A percentile compares a stretch with the other conserved stretches of the same genome.
These are phyloP conservation scores for Chironomus tentans DNA, from an alignment of 2,888 invertebrate species.

Conservation along the genomic window DNA sequence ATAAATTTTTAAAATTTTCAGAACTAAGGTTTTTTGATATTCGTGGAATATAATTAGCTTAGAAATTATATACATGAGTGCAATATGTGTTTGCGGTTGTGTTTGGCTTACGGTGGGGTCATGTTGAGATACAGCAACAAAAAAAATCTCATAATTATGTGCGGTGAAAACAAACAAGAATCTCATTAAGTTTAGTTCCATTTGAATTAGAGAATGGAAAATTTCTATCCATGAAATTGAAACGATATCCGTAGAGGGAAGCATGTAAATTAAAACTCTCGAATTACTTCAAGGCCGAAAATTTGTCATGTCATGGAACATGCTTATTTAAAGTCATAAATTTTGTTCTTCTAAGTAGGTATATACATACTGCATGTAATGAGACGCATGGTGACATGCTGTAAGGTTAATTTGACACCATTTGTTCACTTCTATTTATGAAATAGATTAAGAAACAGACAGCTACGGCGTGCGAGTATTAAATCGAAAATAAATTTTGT, in stretches of 20 bases:
- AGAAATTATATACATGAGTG: neutral
- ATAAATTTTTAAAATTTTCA: too few relatives aligned
- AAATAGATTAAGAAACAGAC: too few relatives aligned
- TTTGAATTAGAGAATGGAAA: neutral
- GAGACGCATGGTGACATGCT: slow-evolving; percentile 21
- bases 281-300: slow-evolving; percentile 12
- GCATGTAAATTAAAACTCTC: slow-evolving; percentile 1
- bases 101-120: neutral
- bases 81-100: neutral
- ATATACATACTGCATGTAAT: neutral
- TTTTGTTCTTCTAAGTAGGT: neutral
- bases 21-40: neutral
- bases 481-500: neutral
- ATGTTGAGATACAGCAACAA: neutral
- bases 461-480: neutral
- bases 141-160: neutral
- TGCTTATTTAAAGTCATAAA: neutral
- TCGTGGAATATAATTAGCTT: neutral
- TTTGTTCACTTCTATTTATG: neutral
- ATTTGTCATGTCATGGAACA: slow-evolving; percentile 11
- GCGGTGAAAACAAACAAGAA: neutral
- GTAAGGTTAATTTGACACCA: slow-evolving; percentile 26
- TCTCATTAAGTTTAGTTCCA: neutral
- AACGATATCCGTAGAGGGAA: neutral
- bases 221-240: neutral